A percentile compares a stretch with the other conserved stretches of the same genome.
Evolutionary conservation across 2,888 invertebrate species (phyloP).

Genomic region (Tachina fera): DNA sequence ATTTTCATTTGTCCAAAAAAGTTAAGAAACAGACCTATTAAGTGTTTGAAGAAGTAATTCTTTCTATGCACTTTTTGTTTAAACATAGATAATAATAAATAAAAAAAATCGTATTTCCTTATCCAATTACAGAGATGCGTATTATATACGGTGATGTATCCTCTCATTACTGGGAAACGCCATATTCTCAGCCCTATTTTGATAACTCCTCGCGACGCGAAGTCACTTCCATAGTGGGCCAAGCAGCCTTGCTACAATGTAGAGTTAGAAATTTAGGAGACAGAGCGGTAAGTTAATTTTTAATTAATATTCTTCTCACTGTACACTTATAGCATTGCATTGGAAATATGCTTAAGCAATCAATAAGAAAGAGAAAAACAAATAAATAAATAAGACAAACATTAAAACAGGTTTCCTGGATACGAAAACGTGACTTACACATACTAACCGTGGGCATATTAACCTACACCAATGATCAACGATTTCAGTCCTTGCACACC

Average conservation of each 20-base stretch:
- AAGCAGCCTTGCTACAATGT: constrained; percentile 93
- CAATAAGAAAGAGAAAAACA: neutral
- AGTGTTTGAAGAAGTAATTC: too few relatives aligned
- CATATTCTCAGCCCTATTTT: constrained; percentile 94
- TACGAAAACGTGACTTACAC: constrained; percentile 91
- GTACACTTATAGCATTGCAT: neutral
- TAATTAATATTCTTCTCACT: neutral
- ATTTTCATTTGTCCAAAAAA: too few relatives aligned
- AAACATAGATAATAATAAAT: neutral
- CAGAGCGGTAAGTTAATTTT: constrained; percentile 88
- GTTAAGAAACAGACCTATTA: too few relatives aligned
- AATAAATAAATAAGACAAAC: neutral
- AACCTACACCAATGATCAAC: constrained; percentile 88
- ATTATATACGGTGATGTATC: constrained; percentile 82
- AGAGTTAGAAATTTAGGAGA: constrained; percentile 93
- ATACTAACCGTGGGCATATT: constrained; percentile 88
- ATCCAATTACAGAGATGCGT: constrained; percentile 78
- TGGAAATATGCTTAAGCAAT: neutral
- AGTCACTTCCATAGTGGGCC: constrained; percentile 93
- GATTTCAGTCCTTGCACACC: constrained; percentile 88
- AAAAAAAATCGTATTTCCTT: constrained; percentile 18
- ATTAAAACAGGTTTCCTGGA: constrained; percentile 89
- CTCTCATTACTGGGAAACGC: constrained; percentile 84
- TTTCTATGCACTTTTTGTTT: too few relatives aligned
- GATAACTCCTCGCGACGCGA: constrained; percentile 93